These are phyloP conservation scores for Crocodylus rhombifer DNA, from an alignment of 2,797 vertebrate species.

Conservation along the genomic window DNA sequence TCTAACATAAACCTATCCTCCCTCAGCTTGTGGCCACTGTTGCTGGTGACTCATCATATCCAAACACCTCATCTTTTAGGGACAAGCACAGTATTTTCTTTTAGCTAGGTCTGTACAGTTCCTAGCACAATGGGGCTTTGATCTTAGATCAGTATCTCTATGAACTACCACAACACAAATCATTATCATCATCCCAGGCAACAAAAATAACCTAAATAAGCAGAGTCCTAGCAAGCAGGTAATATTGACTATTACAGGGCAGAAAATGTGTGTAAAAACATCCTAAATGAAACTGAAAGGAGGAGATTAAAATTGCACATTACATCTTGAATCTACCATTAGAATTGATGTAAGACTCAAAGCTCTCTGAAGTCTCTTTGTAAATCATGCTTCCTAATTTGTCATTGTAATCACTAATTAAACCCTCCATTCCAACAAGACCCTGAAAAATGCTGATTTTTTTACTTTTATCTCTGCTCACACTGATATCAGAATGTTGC, in stretches of 20 bases:
- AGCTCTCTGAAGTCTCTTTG: conserved; percentile 4
- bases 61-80: not conserved
- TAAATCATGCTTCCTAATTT: conserved; percentile 22
- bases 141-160: conserved; percentile 26
- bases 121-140: conserved; percentile 20
- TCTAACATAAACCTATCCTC: too few relatives aligned
- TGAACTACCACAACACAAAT: conserved; percentile 25
- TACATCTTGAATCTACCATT: conserved; percentile 30
- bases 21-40: too few relatives aligned
- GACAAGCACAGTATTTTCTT: not conserved
- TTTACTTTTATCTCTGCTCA: not conserved
- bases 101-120: conserved; percentile 1
- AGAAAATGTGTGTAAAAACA: conserved; percentile 29
- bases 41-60: not conserved
- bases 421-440: not conserved
- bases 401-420: conserved; percentile 27
- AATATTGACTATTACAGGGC: not conserved
- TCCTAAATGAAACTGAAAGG: conserved; percentile 14
- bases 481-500: conserved; percentile 11
- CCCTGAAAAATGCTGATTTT: fast-evolving
- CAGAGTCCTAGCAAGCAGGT: not conserved
- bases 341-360: conserved; percentile 19
- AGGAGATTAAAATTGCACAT: conserved; percentile 23
- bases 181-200: conserved; percentile 18
- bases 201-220: conserved; percentile 20